A percentile compares a stretch with the other conserved stretches of the same genome.
Conservation (phyloP, 2,888 invertebrate species). For the Tromatobia lineatoria region DNA sequence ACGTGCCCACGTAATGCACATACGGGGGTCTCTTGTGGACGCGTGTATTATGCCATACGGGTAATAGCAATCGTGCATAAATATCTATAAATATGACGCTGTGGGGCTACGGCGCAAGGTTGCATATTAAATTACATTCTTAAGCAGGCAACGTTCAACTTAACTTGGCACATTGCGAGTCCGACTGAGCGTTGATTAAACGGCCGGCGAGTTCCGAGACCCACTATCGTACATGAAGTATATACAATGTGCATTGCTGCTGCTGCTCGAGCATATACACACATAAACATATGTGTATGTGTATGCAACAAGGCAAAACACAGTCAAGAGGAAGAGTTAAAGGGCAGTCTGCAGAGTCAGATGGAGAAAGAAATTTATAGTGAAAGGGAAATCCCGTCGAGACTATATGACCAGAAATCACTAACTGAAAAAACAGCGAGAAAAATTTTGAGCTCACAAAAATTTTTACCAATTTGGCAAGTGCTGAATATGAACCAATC, state of each 20-base stretch:
- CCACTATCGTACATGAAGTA: conserved; percentile 45
- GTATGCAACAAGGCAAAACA: conserved; percentile 41
- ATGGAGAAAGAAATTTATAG: conserved; percentile 56
- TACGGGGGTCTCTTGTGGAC: conserved; percentile 64
- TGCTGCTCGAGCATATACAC: conserved; percentile 45
- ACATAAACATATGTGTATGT: not conserved
- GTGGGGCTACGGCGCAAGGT: conserved; percentile 76
- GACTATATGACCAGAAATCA: conserved; percentile 58
- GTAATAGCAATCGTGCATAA: conserved; percentile 76
- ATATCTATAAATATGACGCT: conserved; percentile 81
- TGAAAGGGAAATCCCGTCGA: conserved; percentile 65
- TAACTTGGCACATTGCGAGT: conserved; percentile 68
- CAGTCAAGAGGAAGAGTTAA: conserved; percentile 43
- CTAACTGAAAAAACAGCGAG: no score
- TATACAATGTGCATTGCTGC: conserved; percentile 56
- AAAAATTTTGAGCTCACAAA: no score
- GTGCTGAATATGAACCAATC: not conserved
- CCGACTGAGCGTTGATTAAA: conserved; percentile 73
- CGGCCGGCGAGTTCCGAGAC: conserved; percentile 59
- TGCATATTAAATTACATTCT: conserved; percentile 83
- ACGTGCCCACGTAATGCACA: conserved; percentile 43
- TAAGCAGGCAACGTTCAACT: conserved; percentile 74
- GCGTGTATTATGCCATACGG: conserved; percentile 63
- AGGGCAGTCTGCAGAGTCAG: conserved; percentile 43
- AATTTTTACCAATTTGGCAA: no score